A percentile compares a stretch with the other conserved stretches of the same genome.
These are phyloP conservation scores for Myathropa florea DNA, from an alignment of 2,888 invertebrate species.

Conservation along the genomic window DNA sequence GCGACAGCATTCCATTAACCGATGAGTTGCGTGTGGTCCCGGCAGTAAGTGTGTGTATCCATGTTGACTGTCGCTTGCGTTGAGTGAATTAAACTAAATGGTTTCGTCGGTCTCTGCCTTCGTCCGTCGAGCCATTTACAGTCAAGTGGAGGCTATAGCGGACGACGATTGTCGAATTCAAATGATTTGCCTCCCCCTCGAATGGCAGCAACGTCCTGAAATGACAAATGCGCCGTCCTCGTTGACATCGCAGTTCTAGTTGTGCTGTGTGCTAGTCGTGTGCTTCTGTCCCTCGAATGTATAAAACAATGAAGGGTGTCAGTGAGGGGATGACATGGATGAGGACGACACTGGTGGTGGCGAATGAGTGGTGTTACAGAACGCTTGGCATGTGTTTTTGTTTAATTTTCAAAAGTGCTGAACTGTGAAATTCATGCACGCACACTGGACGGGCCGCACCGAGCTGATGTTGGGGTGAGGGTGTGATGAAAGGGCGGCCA, in stretches of 20 bases:
- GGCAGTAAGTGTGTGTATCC: conserved; percentile 1
- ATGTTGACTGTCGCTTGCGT: conserved; percentile 28
- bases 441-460: conserved; percentile 35
- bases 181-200: conserved; percentile 61
- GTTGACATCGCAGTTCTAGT: conserved; percentile 37
- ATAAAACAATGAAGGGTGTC: conserved; percentile 47
- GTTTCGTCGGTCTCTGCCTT: conserved; percentile 29
- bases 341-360: neutral
- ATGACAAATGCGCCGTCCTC: conserved; percentile 67
- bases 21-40: conserved; percentile 56
- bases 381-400: conserved; percentile 69
- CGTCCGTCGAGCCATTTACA: conserved; percentile 34
- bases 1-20: conserved; percentile 25
- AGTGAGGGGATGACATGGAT: conserved; percentile 39
- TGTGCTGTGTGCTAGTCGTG: conserved; percentile 1
- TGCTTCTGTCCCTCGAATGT: conserved; percentile 50
- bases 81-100: conserved; percentile 71
- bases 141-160: conserved; percentile 57
- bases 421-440: conserved; percentile 71
- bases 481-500: neutral
- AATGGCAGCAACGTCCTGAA: conserved; percentile 45
- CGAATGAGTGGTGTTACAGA: conserved; percentile 56
- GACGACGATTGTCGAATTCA: conserved; percentile 69
- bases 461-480: neutral
- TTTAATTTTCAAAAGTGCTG: conserved; percentile 71